These are phyloP conservation scores for Chlamydotis undulata DNA, from an alignment of 2,113 vertebrate genomes.

Conservation along the genomic window DNA sequence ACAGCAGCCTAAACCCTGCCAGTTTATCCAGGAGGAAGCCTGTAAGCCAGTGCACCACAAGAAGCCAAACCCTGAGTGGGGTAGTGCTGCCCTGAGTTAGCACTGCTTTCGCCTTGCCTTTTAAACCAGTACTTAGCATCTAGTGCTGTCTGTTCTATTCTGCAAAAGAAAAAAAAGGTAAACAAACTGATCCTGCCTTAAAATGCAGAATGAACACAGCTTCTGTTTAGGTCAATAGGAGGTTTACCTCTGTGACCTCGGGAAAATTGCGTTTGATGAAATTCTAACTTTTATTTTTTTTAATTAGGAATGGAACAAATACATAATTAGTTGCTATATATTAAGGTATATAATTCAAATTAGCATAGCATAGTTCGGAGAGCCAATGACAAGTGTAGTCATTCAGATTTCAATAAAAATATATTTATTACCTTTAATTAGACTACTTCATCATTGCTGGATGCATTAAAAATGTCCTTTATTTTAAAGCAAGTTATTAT, in stretches of 20 bases:
- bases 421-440: slow-evolving; percentile 62
- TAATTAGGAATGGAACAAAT: slow-evolving; percentile 5
- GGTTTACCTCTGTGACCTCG: neutral
- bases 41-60: neutral
- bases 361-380: neutral
- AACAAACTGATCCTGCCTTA: neutral
- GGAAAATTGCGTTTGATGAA: neutral
- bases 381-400: slow-evolving; percentile 6
- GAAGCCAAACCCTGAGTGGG: neutral
- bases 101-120: neutral
- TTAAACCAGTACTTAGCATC: neutral
- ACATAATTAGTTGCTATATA: slow-evolving; percentile 22
- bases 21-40: neutral
- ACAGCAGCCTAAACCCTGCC: neutral
- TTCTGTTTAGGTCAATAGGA: neutral
- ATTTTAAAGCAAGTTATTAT: slow-evolving; percentile 50
- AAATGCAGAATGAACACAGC: neutral
- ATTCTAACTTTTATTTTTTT: neutral
- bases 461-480: slow-evolving; percentile 29
- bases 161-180: neutral
- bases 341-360: slow-evolving; percentile 22
- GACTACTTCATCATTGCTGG: slow-evolving; percentile 20
- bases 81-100: neutral
- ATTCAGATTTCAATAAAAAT: slow-evolving; percentile 65
- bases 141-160: neutral